Evolutionary conservation across 2,113 vertebrate species (phyloP), one percentile per base, ranked within the genome.

Genomic region (Phrynosoma blainvillii): DNA sequence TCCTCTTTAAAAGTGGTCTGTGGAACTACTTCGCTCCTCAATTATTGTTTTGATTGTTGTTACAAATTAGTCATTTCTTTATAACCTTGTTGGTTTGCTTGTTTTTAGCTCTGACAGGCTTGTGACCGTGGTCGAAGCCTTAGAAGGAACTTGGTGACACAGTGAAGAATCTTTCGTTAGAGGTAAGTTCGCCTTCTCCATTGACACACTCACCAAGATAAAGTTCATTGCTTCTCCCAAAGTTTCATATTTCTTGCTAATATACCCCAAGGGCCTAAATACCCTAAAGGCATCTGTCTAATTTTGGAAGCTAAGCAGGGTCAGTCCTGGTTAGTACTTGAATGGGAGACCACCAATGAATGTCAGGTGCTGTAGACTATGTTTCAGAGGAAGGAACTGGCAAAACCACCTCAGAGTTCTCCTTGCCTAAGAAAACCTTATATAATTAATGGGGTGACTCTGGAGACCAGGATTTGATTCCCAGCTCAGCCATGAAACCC

Each of bases 71-170:
- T 90, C 84, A 30, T 85, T 2, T 91, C 0, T 0, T 52, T 82
- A 86, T 47, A 32, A 77, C 12, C 8, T 21, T 75, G 0, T 23
- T 30, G 42, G 65, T 75, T 20, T 77, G 12, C 75, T 20, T 81
- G 7, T 52, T 86, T 70, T 79, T 42, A 68, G 65, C 66, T 74
- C 25, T 7, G 71, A 0, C 16, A 32, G 81, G 40, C 42, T 40
- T 47, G 84, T 79, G n/a, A 7, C 2, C 6, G 65, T 30, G 47
- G 4, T 0, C 1, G n/a, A 87, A 92, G 71, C 80, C 11, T 40
- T 71, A 0, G 0, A 36, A 54, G 56, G 8, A 84, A 42, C n/a
- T 68, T 27, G 0, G 59, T 40, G 71, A 56, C 16, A 65, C 30
- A 79, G 66, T 86, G 82, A 32, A 84, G 54, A 23, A 23, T 12